Conservation (phyloP, 2,113 vertebrate genomes). For the Labeo rohita region DNA sequence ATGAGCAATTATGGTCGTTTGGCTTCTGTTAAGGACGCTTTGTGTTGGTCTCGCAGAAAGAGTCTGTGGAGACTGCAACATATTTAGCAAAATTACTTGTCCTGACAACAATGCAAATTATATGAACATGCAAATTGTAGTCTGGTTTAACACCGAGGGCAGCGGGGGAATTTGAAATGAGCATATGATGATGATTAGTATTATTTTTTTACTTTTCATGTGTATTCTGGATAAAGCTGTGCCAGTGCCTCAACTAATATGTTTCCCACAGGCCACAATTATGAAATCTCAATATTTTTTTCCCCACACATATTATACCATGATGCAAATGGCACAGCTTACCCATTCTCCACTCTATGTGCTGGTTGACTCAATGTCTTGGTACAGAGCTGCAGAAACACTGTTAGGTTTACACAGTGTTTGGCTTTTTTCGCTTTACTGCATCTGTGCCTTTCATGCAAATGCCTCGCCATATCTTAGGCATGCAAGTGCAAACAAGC, state of each 20-base stretch:
- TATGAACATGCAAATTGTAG: not conserved
- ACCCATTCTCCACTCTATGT: not conserved
- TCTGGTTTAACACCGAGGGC: not conserved
- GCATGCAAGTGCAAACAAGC: conserved; percentile 58
- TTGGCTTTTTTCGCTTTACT: conserved; percentile 56
- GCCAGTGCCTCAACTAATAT: not conserved
- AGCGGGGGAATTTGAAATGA: not conserved
- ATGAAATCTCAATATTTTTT: not conserved
- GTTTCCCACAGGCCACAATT: not conserved
- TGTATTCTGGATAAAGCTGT: not conserved
- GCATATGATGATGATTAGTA: conserved; percentile 3
- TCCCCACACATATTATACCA: not conserved
- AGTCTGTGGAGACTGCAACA: conserved; percentile 29
- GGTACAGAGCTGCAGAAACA: not conserved
- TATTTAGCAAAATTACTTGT: conserved; percentile 30
- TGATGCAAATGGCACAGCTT: not conserved
- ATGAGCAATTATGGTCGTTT: conserved; percentile 54
- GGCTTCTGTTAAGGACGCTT: conserved; percentile 49
- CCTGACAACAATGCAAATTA: conserved; percentile 38
- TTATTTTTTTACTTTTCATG: not conserved
- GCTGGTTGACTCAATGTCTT: conserved; percentile 25
- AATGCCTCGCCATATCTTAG: conserved; percentile 59
- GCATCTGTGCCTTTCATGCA: conserved; percentile 55
- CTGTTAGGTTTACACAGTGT: conserved; percentile 22
- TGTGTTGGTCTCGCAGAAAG: conserved; percentile 47